phyloP scores from a whole-genome alignment of 2,113 vertebrate genomes.

The Leucosticte australis region DNA sequence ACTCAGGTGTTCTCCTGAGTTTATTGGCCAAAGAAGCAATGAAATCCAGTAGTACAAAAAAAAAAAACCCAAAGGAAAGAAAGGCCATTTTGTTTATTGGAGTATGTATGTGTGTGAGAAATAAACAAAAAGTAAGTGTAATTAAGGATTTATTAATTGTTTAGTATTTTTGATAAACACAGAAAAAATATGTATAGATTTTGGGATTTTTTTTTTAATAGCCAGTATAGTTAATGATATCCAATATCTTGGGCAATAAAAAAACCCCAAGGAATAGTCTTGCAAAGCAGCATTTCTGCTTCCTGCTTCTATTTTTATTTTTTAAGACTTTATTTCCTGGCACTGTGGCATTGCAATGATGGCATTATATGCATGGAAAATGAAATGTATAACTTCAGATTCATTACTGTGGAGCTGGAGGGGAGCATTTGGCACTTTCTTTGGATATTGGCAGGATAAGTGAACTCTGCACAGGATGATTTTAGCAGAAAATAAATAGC shows the following conservation, averaged over 20 bases:
- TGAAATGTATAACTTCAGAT: background rate
- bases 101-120: background rate
- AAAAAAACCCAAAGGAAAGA: background rate
- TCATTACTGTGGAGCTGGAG: background rate
- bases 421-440: background rate
- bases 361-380: background rate
- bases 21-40: background rate
- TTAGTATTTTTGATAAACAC: background rate
- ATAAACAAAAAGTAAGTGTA: background rate
- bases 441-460: background rate
- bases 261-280: background rate
- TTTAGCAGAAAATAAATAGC: slow-evolving; percentile 6
- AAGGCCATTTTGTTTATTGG: background rate
- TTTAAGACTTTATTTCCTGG: background rate
- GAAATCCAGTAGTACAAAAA: background rate
- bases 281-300: background rate
- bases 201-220: background rate
- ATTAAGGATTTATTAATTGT: background rate
- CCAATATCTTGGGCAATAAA: background rate
- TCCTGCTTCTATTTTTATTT: background rate
- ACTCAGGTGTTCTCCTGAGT: background rate
- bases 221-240: background rate
- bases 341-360: background rate
- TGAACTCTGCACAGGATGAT: background rate
- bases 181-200: background rate